Conservation (phyloP, 1,140 invertebrate genomes). For the Cherax quadricarinatus region DNA sequence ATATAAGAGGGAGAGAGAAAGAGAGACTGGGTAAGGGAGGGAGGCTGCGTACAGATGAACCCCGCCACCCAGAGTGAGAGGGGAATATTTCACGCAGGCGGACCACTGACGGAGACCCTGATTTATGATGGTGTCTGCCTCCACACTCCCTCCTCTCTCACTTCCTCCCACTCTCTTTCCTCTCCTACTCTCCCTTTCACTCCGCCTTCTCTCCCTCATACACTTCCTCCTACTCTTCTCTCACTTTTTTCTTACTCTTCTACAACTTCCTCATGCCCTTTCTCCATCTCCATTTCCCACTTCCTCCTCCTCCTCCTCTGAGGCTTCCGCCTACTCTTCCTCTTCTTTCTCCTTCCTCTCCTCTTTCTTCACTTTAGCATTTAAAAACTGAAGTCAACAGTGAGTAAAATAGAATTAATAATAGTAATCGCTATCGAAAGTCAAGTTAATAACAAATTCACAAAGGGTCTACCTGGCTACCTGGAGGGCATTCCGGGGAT, state of each 20-base stretch:
- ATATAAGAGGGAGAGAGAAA: neutral
- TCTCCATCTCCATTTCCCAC: neutral
- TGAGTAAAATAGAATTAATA: no score
- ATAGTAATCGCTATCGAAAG: no score
- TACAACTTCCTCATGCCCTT: neutral
- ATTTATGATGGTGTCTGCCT: conserved; percentile 27
- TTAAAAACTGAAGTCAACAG: no score
- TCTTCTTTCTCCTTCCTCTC: neutral
- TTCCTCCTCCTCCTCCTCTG: neutral
- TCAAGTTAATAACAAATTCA: no score
- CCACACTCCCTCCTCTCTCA: neutral
- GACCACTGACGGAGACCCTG: conserved; percentile 23
- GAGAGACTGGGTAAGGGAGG: neutral
- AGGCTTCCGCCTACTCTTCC: neutral
- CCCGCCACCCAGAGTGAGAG: conserved; percentile 40
- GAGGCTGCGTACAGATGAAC: conserved; percentile 38
- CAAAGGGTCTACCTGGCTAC: no score
- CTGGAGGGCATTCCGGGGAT: no score
- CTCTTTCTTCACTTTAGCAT: no score
- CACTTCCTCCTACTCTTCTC: neutral
- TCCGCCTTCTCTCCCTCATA: neutral
- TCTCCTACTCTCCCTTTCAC: neutral
- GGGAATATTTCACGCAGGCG: conserved; percentile 46
- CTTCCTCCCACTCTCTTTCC: neutral
- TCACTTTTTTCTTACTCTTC: neutral